Percentiles rank a stretch among this genome's conserved stretches.
Evolutionary conservation across 2,113 vertebrate genomes (phyloP).

Genomic region (Oryctolagus cuniculus): mOryCun1.1 NC_091448.1:39368001-39368500

Average conservation of each 20-base stretch:
- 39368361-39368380: slow-evolving; percentile 1
- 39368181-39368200: slow-evolving; percentile 26
- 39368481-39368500: slow-evolving; percentile 40
- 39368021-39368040: neutral
- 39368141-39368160: neutral
- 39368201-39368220: neutral
- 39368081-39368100: neutral
- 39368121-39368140: slow-evolving; percentile 49
- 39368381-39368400: slow-evolving; percentile 26
- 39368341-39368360: slow-evolving; percentile 50
- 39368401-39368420: slow-evolving; percentile 52
- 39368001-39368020: neutral
- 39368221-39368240: neutral
- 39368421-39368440: slow-evolving; percentile 30
- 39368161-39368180: neutral
- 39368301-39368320: neutral
- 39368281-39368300: slow-evolving; percentile 20
- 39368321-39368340: slow-evolving; percentile 17
- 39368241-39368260: neutral
- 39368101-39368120: neutral
- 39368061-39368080: slow-evolving; percentile 38
- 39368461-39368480: slow-evolving; percentile 46
- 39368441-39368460: slow-evolving; percentile 47
- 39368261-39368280: slow-evolving; percentile 9
- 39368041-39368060: slow-evolving; percentile 16